Evolutionary conservation across 2,797 vertebrate genomes (phyloP).

Genomic region (Zonotrichia albicollis): DNA sequence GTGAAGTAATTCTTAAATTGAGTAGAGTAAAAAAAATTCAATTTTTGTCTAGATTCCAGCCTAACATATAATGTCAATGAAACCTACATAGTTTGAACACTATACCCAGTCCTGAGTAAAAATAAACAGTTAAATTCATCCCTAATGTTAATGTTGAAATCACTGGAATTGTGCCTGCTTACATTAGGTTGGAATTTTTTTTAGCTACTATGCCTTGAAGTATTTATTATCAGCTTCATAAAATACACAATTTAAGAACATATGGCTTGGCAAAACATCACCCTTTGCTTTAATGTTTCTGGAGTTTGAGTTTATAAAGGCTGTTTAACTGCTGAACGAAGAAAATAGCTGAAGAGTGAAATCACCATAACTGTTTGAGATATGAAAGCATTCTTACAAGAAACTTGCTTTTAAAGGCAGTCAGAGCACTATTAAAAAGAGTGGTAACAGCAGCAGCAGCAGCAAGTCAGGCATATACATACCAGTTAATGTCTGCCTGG

Average conservation of each 20-base stretch:
- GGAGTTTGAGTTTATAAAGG: not conserved
- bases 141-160: slow-evolving; percentile 1
- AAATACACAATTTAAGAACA: slow-evolving; percentile 47
- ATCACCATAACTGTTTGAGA: not conserved
- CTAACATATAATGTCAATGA: not conserved
- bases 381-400: not conserved
- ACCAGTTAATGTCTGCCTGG: not conserved
- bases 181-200: not conserved
- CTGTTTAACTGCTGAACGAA: not conserved
- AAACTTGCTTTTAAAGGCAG: not conserved
- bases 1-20: not conserved
- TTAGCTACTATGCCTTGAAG: not conserved
- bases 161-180: not conserved
- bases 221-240: slow-evolving; percentile 51
- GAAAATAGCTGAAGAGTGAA: slow-evolving; percentile 22
- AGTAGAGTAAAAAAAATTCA: not conserved
- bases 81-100: not conserved
- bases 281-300: slow-evolving; percentile 30
- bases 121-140: not conserved
- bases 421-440: not conserved
- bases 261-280: slow-evolving; percentile 32
- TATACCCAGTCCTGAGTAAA: not conserved
- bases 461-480: not conserved
- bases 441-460: not conserved
- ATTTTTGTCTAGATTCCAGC: not conserved